A percentile compares a stretch with the other conserved stretches of the same genome.
phyloP scores from a whole-genome alignment of 2,113 vertebrate genomes.

The Gnathonemus longibarbis region DNA sequence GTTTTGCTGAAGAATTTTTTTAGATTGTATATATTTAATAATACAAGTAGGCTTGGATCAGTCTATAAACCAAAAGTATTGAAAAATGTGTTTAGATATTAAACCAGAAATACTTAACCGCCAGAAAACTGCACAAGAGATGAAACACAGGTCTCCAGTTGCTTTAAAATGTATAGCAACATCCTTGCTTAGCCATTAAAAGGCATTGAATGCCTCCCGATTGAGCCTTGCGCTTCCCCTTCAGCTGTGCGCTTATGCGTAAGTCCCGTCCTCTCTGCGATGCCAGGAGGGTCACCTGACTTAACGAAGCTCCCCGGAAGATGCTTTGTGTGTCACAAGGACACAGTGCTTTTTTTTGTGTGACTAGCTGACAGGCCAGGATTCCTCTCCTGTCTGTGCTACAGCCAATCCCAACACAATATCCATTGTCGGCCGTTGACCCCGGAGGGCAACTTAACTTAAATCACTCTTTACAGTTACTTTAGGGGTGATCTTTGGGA shows the following conservation, averaged over 20 bases:
- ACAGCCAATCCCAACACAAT: neutral
- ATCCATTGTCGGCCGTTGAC: conserved; percentile 5
- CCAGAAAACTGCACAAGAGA: neutral
- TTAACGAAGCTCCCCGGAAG: neutral
- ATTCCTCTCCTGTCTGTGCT: neutral
- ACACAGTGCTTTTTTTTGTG: neutral
- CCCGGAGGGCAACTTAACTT: neutral
- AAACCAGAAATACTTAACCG: neutral
- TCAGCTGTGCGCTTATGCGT: conserved; percentile 34
- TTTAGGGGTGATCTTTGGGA: conserved; percentile 2
- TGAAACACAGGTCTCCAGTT: neutral
- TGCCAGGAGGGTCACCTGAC: conserved; percentile 4
- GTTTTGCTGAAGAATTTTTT: neutral
- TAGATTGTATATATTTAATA: neutral
- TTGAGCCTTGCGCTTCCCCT: neutral
- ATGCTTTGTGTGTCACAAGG: neutral
- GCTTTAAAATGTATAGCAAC: conserved; percentile 8
- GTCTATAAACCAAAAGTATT: neutral
- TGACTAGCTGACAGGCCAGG: neutral
- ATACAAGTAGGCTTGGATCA: neutral
- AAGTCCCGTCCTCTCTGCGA: conserved; percentile 40
- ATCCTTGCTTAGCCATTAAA: neutral
- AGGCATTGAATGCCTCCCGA: neutral
- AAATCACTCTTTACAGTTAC: conserved; percentile 13
- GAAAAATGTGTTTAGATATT: neutral